Base-by-base conservation (phyloP, 2,888 invertebrate genomes). In the Matsumyia berberina region DNA sequence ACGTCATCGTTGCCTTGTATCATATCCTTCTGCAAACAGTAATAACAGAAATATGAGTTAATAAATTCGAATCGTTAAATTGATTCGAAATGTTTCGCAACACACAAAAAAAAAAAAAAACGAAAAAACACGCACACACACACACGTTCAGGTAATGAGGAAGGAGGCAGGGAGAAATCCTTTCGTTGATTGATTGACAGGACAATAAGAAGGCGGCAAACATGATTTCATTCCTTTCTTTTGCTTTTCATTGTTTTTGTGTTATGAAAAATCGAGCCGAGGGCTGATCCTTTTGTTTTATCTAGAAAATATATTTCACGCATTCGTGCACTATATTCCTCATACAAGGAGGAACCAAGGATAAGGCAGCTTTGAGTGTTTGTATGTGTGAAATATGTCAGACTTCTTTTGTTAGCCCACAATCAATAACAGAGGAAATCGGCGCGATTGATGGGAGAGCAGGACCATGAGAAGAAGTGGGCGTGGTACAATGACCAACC, bases 141-240 rank as follows among this genome's bases (percentile, higher is more conserved):
- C 15, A 55, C 31, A 51, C 29, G 44, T 11, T 11, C 77, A 78
- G 73, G 73, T 73, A 78, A 83, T 78, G 62, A 64, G 58, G 15
- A 33, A 42, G 53, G 53, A 31, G 12, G 49, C 9, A 53, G 12
- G 46, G 51, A 51, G 53, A 42, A 58, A 77, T 77, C 60, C 67
- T 78, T 78, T 77, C 46, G 37, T 66, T 69, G 83, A 83, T 83
- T 83, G 83, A 83, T 83, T 73, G 73, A 73, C 78, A 79, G 55
- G 83, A 83, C 83, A 74, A 73, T 78, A 33, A n/a, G 66, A 82
- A 1, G 67, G 57, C 44, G 24, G 66, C 35, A 51, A 67, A 55
- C 55, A 67, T 67, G 53, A 67, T 69, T 67, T 53, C 46, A 31
- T 37, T 37, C 15, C 35, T 57, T 35, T 24, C 51, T 72, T 39